phyloP scores from a whole-genome alignment of 2,888 invertebrate species.

The Nemapogon koenigi region DNA sequence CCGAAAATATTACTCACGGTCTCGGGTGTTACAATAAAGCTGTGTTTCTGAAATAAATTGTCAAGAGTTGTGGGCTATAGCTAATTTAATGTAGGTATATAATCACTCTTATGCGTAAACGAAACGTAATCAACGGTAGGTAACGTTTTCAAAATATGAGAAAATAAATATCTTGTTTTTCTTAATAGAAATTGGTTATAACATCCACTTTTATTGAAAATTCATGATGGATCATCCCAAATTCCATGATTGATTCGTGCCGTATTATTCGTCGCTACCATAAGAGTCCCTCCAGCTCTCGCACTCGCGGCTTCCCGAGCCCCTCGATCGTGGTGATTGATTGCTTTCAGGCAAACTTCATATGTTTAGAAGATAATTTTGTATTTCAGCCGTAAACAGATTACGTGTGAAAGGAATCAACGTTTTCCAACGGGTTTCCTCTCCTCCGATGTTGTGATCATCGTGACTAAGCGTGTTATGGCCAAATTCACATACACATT shows the following conservation, averaged over 20 bases:
- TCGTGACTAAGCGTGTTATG: constrained; percentile 43
- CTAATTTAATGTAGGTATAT: no score
- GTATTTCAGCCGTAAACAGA: constrained; percentile 62
- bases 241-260: constrained; percentile 63
- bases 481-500: no score
- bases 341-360: constrained; percentile 55
- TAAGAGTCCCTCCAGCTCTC: constrained; percentile 50
- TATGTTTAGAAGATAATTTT: constrained; percentile 62
- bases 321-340: constrained; percentile 54
- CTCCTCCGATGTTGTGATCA: constrained; percentile 21
- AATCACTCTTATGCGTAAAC: no score
- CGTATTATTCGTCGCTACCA: constrained; percentile 57
- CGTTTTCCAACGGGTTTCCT: constrained; percentile 21
- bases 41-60: no score
- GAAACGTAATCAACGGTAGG: no score
- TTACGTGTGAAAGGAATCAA: constrained; percentile 57
- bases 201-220: constrained; percentile 47
- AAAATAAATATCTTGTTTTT: no score
- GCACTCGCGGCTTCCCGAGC: constrained; percentile 48
- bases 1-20: no score
- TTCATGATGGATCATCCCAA: constrained; percentile 58
- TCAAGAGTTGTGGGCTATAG: no score
- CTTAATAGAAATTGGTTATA: no score
- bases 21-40: no score
- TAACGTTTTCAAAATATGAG: no score